A percentile compares a stretch with the other conserved stretches of the same genome.
phyloP scores from a whole-genome alignment of 2,113 vertebrate species.

The zebrafish (Danio rerio) region GRCz12tu NC_133194.1:22976001-22976500 shows the following conservation, averaged over 20 bases:
- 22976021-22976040: slow-evolving; percentile 28
- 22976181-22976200: slow-evolving; percentile 36
- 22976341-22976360: slow-evolving; percentile 14
- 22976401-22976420: slow-evolving; percentile 30
- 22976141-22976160: slow-evolving; percentile 18
- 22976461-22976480: slow-evolving; percentile 21
- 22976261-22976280: slow-evolving; percentile 5
- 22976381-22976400: slow-evolving; percentile 25
- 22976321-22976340: slow-evolving; percentile 54
- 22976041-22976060: slow-evolving; percentile 37
- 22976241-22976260: slow-evolving; percentile 25
- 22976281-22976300: slow-evolving; percentile 30
- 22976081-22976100: slow-evolving; percentile 2
- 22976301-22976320: slow-evolving; percentile 19
- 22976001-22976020: neutral
- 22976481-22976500: neutral
- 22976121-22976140: neutral
- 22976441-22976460: slow-evolving; percentile 31
- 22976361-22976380: neutral
- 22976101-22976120: neutral
- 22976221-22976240: slow-evolving; percentile 36
- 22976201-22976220: slow-evolving; percentile 23
- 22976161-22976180: slow-evolving; percentile 30
- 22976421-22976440: slow-evolving; percentile 46
- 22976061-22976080: slow-evolving; percentile 1